Percentiles rank a stretch among this genome's conserved stretches.
Evolutionary conservation across 1,140 invertebrate species (phyloP).

Genomic region (Conus ventricosus): DNA sequence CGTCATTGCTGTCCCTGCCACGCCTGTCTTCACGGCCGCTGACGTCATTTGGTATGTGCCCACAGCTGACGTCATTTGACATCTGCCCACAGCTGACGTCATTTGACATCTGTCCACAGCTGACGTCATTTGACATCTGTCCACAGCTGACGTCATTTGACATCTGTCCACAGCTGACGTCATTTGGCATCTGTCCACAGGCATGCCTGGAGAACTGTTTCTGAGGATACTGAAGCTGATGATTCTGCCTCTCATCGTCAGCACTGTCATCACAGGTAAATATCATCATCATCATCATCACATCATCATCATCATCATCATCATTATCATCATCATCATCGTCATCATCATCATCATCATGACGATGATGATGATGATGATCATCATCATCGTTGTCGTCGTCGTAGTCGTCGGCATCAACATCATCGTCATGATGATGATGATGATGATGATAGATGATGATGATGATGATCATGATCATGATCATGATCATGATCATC

Average conservation of each 20-base stretch:
- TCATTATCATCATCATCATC: background rate
- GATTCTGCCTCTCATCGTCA: conserved; percentile 75
- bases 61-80: background rate
- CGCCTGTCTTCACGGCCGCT: too few relatives aligned
- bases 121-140: conserved; percentile 73
- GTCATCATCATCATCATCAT: background rate
- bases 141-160: too few relatives aligned
- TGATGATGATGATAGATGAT: background rate
- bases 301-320: background rate
- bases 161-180: too few relatives aligned
- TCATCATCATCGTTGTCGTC: background rate
- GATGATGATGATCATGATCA: background rate
- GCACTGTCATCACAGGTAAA: conserved; percentile 72
- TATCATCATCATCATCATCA: too few relatives aligned
- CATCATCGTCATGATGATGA: background rate
- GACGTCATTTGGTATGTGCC: background rate
- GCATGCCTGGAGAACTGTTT: conserved; percentile 79
- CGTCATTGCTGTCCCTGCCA: too few relatives aligned
- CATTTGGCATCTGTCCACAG: conserved; percentile 37
- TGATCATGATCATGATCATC: background rate
- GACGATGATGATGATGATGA: too few relatives aligned
- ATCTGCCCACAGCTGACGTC: background rate
- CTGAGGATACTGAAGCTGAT: conserved; percentile 74
- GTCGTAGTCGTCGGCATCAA: background rate
- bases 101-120: background rate